Conservation (phyloP, 1,140 invertebrate genomes). For the Eriocheir sinensis region DNA sequence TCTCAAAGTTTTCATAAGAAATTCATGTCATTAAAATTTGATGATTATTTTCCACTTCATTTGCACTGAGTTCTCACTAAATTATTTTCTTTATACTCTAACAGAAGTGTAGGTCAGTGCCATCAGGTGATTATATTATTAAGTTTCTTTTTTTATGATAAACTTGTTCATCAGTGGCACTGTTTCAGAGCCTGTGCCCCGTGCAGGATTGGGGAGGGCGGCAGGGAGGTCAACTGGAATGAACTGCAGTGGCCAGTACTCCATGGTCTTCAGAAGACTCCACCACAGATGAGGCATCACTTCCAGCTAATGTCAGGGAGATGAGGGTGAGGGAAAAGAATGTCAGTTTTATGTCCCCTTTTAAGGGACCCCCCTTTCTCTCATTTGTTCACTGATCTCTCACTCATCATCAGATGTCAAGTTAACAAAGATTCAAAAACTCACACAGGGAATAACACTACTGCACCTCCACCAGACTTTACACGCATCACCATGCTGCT, state of each 20-base stretch:
- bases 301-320: slow-evolving; percentile 74
- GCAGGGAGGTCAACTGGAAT: slow-evolving; percentile 38
- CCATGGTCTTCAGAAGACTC: slow-evolving; percentile 78
- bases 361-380: not conserved
- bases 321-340: slow-evolving; percentile 62
- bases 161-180: not conserved
- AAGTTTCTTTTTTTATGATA: too few species aligned
- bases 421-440: too few species aligned
- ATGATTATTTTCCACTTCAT: too few species aligned
- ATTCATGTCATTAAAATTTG: too few species aligned
- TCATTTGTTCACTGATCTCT: too few species aligned
- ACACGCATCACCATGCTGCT: too few species aligned
- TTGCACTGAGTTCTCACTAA: too few species aligned
- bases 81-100: not conserved
- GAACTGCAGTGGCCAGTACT: slow-evolving; percentile 62
- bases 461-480: too few species aligned
- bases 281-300: slow-evolving; percentile 73
- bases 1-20: too few species aligned
- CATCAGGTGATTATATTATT: too few species aligned
- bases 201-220: slow-evolving; percentile 41
- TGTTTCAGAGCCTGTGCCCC: slow-evolving; percentile 53
- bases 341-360: not conserved
- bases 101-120: not conserved
- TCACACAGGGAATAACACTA: too few species aligned
- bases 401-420: too few species aligned